These are phyloP conservation scores for Lordiphosa fenestrarum DNA, from an alignment of 2,888 invertebrate genomes.

Conservation along the genomic window DNA sequence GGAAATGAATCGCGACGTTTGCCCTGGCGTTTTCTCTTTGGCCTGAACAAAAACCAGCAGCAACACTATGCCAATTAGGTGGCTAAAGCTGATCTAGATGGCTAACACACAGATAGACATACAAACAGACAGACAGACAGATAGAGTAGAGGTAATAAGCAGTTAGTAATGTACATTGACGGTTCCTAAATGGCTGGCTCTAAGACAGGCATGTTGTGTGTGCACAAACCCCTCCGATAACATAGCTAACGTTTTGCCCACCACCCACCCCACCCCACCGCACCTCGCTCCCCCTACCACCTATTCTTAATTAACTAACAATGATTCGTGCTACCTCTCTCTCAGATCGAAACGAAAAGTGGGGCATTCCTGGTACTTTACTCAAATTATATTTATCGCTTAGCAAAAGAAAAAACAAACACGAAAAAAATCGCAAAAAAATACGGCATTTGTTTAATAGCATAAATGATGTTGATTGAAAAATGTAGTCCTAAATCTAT, in stretches of 20 bases:
- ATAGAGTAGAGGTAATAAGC: slow-evolving; percentile 38
- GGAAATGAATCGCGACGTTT: slow-evolving; percentile 50
- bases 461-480: slow-evolving; percentile 51
- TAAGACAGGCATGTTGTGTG: slow-evolving; percentile 64
- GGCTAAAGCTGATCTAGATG: slow-evolving; percentile 16
- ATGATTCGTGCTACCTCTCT: slow-evolving; percentile 63
- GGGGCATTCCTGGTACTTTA: slow-evolving; percentile 26
- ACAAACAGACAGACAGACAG: slow-evolving; percentile 20
- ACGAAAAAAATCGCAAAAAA: slow-evolving; percentile 24
- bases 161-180: slow-evolving; percentile 55
- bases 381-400: slow-evolving; percentile 50
- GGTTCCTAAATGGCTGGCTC: slow-evolving; percentile 68
- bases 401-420: slow-evolving; percentile 31
- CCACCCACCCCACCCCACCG: slow-evolving; percentile 6
- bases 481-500: slow-evolving; percentile 43
- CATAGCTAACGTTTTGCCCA: slow-evolving; percentile 13
- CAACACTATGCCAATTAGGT: slow-evolving; percentile 67
- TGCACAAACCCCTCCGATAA: slow-evolving; percentile 40
- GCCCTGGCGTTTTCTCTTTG: slow-evolving; percentile 76
- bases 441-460: slow-evolving; percentile 46
- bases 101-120: slow-evolving; percentile 22
- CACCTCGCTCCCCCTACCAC: background rate
- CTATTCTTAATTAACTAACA: slow-evolving; percentile 31
- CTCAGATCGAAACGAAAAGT: slow-evolving; percentile 48
- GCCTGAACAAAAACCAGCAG: slow-evolving; percentile 72